phyloP scores from a whole-genome alignment of 2,113 vertebrate genomes.

The Rhegmatorhina hoffmannsi region DNA sequence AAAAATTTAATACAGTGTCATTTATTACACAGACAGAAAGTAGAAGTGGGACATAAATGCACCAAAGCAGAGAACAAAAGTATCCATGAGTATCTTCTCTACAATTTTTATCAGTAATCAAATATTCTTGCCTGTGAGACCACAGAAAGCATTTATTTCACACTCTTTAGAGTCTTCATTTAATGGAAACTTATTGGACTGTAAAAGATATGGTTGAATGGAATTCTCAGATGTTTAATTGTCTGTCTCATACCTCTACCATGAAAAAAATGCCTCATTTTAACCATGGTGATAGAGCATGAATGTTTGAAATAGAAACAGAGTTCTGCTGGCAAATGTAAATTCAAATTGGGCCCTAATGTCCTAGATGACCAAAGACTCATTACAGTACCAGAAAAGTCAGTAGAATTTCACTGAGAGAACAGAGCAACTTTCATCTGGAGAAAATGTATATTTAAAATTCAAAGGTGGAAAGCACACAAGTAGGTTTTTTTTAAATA shows the following conservation, averaged over 20 bases:
- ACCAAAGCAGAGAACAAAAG: not conserved
- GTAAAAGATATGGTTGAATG: not conserved
- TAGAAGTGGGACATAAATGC: slow-evolving; percentile 30
- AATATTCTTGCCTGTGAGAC: not conserved
- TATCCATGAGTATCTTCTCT: not conserved
- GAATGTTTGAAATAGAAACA: not conserved
- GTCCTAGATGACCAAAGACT: not conserved
- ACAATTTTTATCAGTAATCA: not conserved
- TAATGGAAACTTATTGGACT: not conserved
- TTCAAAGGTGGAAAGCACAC: slow-evolving; percentile 7
- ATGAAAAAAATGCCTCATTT: not conserved
- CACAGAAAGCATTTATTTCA: not conserved
- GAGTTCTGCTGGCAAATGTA: not conserved
- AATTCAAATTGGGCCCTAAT: not conserved
- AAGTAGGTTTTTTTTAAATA: not conserved
- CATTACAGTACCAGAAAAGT: not conserved
- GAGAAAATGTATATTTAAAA: slow-evolving; percentile 31
- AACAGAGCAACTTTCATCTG: not conserved
- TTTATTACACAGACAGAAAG: not conserved
- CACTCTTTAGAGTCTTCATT: not conserved
- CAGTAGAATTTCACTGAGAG: not conserved
- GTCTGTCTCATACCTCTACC: not conserved
- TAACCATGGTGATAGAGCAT: not conserved
- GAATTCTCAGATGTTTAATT: not conserved
- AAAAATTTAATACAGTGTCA: not conserved